These are phyloP conservation scores for Spinus pinus DNA, from an alignment of 2,797 vertebrate species.

Conservation along the genomic window DNA sequence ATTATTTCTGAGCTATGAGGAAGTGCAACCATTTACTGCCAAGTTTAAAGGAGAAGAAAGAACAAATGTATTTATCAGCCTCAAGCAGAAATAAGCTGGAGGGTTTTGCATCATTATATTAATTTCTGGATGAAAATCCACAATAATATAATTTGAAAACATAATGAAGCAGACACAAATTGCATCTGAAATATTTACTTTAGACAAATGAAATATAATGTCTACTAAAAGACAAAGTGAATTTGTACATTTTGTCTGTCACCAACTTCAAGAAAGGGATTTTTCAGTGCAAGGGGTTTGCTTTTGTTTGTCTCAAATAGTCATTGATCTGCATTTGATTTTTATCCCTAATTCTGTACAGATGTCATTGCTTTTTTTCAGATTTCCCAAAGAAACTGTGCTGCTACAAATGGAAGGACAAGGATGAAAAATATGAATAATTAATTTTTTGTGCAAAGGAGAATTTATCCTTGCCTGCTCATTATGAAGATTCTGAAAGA, in stretches of 20 bases:
- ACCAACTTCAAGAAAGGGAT: background rate
- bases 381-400: background rate
- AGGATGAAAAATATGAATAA: background rate
- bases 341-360: background rate
- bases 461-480: background rate
- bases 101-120: slow-evolving; percentile 7
- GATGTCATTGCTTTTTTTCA: background rate
- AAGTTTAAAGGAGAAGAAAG: background rate
- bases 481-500: background rate
- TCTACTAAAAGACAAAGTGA: background rate
- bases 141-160: background rate
- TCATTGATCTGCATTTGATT: background rate
- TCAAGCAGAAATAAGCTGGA: background rate
- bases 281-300: background rate
- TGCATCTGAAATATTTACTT: background rate
- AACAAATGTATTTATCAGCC: background rate
- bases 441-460: background rate
- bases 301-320: background rate
- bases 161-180: background rate
- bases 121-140: background rate
- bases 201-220: background rate
- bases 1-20: background rate
- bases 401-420: background rate
- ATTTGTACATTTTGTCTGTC: background rate
- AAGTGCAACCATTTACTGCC: background rate